Conservation (phyloP, 1,140 invertebrate genomes). For the Danaus melanippus region DNA sequence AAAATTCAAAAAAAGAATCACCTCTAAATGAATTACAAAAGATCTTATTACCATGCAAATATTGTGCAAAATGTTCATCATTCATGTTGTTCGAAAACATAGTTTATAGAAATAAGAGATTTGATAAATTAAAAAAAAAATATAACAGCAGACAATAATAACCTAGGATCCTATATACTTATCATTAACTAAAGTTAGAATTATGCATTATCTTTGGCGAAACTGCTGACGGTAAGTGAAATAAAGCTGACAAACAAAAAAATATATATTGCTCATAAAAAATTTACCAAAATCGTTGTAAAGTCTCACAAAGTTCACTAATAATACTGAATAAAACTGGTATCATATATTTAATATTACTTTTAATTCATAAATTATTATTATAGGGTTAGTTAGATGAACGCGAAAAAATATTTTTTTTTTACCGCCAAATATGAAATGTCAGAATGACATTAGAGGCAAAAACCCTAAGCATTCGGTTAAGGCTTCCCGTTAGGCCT, state of each 20-base stretch:
- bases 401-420: constrained; percentile 26
- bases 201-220: constrained; percentile 72
- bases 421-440: neutral
- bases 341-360: constrained; percentile 38
- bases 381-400: constrained; percentile 31
- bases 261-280: constrained; percentile 35
- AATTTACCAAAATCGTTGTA: constrained; percentile 64
- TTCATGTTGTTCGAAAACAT: constrained; percentile 1
- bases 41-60: constrained; percentile 6
- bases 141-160: constrained; percentile 24
- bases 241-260: constrained; percentile 35
- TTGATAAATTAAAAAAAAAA: constrained; percentile 10
- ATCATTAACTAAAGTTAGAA: constrained; percentile 36
- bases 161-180: constrained; percentile 28
- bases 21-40: constrained; percentile 6
- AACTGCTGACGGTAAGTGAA: constrained; percentile 59
- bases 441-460: neutral
- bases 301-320: constrained; percentile 63
- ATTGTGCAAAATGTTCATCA: constrained; percentile 16
- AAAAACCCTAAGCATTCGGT: too few relatives aligned
- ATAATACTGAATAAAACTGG: constrained; percentile 65
- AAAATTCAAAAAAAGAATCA: constrained; percentile 4
- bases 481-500: too few relatives aligned
- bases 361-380: constrained; percentile 31
- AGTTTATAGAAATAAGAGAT: too few relatives aligned